phyloP scores from a whole-genome alignment of 37 sponge, comb jelly and placozoan species.

The Haliclona indistincta region DNA sequence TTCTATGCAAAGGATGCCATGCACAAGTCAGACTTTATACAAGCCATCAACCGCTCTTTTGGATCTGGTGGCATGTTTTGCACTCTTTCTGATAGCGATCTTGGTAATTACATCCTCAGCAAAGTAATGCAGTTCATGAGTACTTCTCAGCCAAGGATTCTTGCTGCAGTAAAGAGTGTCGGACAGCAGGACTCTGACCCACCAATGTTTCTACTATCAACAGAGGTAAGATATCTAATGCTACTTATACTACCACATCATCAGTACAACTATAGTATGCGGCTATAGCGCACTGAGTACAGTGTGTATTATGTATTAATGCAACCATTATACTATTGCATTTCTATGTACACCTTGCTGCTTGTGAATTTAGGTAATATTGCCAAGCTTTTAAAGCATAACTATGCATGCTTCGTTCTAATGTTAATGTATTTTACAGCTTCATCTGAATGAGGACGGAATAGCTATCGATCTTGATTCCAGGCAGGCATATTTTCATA shows the following conservation, averaged over 20 bases:
- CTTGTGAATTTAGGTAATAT: too few relatives aligned
- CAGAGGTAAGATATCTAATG: too few relatives aligned
- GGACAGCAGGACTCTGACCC: background rate
- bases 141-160: background rate
- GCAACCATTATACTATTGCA: too few relatives aligned
- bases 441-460: slow-evolving; percentile 4
- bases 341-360: too few relatives aligned
- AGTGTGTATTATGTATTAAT: too few relatives aligned
- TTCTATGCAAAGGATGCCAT: background rate
- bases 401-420: too few relatives aligned
- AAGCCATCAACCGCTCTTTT: background rate
- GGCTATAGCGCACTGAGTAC: too few relatives aligned
- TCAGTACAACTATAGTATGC: too few relatives aligned
- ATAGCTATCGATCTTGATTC: background rate
- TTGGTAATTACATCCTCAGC: background rate
- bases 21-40: slow-evolving; percentile 19
- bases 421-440: background rate
- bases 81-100: slow-evolving; percentile 5
- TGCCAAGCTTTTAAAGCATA: too few relatives aligned
- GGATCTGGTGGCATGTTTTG: slow-evolving; percentile 23
- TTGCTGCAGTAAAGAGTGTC: background rate
- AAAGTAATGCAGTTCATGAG: background rate
- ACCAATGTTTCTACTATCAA: background rate
- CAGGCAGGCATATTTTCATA: background rate
- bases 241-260: too few relatives aligned